phyloP scores from a whole-genome alignment of 2,113 vertebrate species.

The Sylvia atricapilla region DNA sequence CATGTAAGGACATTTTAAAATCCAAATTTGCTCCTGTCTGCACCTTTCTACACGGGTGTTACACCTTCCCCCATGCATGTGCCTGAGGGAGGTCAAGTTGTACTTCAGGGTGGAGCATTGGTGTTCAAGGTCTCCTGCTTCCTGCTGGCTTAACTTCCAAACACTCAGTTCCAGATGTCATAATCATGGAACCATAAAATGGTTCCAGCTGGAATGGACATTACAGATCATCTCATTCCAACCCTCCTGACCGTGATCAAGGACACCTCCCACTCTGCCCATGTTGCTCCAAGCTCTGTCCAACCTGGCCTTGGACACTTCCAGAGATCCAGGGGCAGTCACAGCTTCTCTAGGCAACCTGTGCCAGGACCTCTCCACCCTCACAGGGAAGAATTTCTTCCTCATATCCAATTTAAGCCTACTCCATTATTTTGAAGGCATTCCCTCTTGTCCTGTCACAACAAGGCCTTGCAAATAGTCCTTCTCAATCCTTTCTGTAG shows the following conservation, averaged over 20 bases:
- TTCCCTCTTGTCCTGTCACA: neutral
- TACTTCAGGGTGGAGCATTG: neutral
- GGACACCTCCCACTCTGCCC: fast-evolving
- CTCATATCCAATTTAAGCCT: neutral
- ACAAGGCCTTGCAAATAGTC: neutral
- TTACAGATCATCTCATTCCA: neutral
- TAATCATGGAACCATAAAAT: neutral
- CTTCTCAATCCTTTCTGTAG: neutral
- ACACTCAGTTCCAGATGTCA: neutral
- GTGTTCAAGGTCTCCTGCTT: neutral
- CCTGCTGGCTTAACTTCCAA: neutral
- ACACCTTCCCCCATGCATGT: neutral
- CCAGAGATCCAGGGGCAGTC: neutral
- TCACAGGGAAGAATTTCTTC: neutral
- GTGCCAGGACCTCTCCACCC: fast-evolving
- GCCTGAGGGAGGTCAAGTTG: fast-evolving
- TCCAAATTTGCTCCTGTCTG: neutral
- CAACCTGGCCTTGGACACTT: neutral
- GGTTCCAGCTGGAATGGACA: neutral
- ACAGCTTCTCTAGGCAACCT: neutral
- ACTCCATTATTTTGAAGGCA: neutral
- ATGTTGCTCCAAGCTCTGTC: fast-evolving
- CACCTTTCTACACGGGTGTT: neutral
- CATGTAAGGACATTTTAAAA: neutral
- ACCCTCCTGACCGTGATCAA: fast-evolving